Conservation (phyloP, 2,113 vertebrate species). For the Callocephalon fimbriatum region DNA sequence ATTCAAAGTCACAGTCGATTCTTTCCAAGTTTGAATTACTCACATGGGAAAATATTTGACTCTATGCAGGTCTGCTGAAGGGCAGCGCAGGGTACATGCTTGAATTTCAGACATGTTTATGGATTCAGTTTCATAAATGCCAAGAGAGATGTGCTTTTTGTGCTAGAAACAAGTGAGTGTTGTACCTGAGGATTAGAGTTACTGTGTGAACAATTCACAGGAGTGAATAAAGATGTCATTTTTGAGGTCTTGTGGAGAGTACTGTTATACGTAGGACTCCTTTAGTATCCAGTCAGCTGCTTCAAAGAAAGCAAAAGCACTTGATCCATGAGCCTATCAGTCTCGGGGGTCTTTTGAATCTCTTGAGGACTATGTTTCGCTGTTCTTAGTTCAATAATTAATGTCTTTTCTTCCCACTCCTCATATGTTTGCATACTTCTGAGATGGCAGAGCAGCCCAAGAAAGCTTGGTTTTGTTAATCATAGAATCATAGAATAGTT, state of each 20-base stretch:
- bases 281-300: not conserved
- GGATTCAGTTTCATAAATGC: not conserved
- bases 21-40: not conserved
- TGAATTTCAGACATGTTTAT: not conserved
- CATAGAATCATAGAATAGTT: no score
- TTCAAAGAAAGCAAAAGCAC: constrained; percentile 5
- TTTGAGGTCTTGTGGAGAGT: constrained; percentile 12
- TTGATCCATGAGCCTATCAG: not conserved
- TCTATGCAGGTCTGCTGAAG: not conserved
- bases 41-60: not conserved
- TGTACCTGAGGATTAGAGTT: not conserved
- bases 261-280: not conserved
- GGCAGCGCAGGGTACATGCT: not conserved
- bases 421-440: constrained; percentile 3
- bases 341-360: constrained; percentile 36
- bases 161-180: not conserved
- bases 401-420: constrained; percentile 1
- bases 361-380: not conserved
- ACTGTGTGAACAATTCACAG: not conserved
- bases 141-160: not conserved
- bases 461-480: not conserved
- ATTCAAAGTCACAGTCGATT: not conserved
- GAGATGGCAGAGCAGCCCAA: not conserved
- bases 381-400: constrained; percentile 50
- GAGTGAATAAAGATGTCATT: not conserved